Conservation (phyloP, 2,797 vertebrate species). For the Craterocephalus amniculus region DNA sequence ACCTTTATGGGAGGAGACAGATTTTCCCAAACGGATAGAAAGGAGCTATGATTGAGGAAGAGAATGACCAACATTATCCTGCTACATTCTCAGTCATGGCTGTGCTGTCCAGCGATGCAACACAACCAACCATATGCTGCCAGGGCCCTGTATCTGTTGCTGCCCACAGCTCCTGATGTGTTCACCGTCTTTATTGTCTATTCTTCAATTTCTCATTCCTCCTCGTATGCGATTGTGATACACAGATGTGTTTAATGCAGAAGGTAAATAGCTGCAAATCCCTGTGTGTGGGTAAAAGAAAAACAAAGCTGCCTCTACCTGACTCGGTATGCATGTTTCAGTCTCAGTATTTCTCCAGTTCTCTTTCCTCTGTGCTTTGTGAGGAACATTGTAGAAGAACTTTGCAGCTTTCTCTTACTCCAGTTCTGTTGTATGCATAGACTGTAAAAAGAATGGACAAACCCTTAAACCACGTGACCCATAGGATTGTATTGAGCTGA, state of each 20-base stretch:
- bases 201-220: not conserved
- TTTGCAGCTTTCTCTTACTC: slow-evolving; percentile 31
- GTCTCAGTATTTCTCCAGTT: slow-evolving; percentile 17
- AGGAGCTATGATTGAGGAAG: not conserved
- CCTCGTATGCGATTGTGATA: not conserved
- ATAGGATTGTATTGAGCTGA: too few species aligned
- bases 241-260: not conserved
- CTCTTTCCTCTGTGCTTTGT: slow-evolving; percentile 40
- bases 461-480: too few species aligned
- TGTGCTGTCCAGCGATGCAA: not conserved
- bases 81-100: not conserved
- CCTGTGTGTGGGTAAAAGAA: not conserved
- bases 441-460: too few species aligned
- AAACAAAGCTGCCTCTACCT: slow-evolving; percentile 23
- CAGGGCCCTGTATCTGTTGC: not conserved
- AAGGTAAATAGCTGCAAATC: too few species aligned
- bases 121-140: not conserved
- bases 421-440: slow-evolving; percentile 16
- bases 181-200: not conserved
- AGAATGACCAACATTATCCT: not conserved
- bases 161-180: not conserved
- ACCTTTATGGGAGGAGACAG: not conserved
- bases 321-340: slow-evolving; percentile 23
- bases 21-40: not conserved
- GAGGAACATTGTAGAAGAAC: slow-evolving; percentile 57